Evolutionary conservation across 2,888 invertebrate species (phyloP), one percentile per base, ranked within the genome.

Genomic region (Neoscelio sp.): DNA sequence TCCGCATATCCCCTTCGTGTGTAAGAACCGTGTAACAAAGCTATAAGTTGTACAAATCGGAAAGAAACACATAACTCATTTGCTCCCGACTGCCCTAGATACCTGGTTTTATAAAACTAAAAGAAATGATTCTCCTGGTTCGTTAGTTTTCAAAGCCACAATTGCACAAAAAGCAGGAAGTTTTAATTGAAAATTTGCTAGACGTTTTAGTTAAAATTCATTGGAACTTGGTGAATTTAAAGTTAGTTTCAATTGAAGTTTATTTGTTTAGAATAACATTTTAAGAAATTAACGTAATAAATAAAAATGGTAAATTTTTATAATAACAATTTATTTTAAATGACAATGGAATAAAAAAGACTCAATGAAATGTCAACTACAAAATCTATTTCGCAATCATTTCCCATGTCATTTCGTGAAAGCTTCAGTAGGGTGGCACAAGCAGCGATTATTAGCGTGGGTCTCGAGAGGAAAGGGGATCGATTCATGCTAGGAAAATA

Each of bases 401-500:
- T 76, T 64, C 65, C 52, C 30, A 62, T 58, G 62, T 40, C 48
- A 40, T 58, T 65, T 56, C 65, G 58, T 58, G 30, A 62, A 64
- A 56, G 62, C 35, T 52, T 44, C 30, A 30, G 56, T 54, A 75
- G 74, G 74, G 75, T 75, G 75, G 54, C 60, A 68, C 52, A 50
- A 60, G 67, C 67, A 56, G 60, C 48, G 54, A 68, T 67, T 75
- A 75, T 75, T 75, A 68, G 48, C 60, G 44, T 60, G 60, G 62
- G 54, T 52, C 54, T 67, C 68, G 35, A 68, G 68, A 62, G 68
- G 46, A 54, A 75, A 54, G 50, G 68, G 68, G 68, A 75, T 75
- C 75, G 75, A 68, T 75, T 50, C 60, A 13, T 42, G 68, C 62
- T 26, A 75, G 75, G 56, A 68, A 75, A 75, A 50, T 67, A 68